Evolutionary conservation across 1,140 invertebrate species (phyloP).

Genomic region (Chlorops oryzae): DNA sequence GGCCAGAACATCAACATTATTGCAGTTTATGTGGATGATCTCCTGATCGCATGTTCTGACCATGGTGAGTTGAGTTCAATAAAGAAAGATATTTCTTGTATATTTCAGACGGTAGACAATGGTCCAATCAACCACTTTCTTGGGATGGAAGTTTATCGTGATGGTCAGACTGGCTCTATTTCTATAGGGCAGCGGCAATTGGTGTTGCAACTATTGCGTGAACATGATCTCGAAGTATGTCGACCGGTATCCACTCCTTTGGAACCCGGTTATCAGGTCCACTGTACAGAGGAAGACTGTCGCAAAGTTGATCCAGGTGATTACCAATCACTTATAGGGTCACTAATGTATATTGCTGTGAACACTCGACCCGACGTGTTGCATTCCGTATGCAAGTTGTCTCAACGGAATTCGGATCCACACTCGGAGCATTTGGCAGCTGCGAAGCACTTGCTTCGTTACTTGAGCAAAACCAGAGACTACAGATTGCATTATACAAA

Average conservation of each 20-base stretch:
- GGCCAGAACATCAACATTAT: background rate
- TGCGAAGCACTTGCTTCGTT: slow-evolving; percentile 8
- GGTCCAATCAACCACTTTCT: too few relatives aligned
- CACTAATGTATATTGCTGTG: slow-evolving; percentile 6
- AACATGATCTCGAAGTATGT: too few relatives aligned
- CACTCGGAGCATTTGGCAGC: slow-evolving; percentile 6
- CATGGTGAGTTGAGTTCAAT: too few relatives aligned
- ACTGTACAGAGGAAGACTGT: too few relatives aligned
- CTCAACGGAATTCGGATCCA: slow-evolving; percentile 2
- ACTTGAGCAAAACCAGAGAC: slow-evolving; percentile 6
- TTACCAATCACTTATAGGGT: slow-evolving; percentile 3
- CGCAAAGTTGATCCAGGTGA: too few relatives aligned
- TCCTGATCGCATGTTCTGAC: slow-evolving; percentile 5
- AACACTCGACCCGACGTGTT: too few relatives aligned
- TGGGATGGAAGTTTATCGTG: too few relatives aligned
- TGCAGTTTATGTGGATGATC: slow-evolving; percentile 11
- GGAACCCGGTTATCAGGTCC: too few relatives aligned
- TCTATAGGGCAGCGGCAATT: slow-evolving; percentile 1
- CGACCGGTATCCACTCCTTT: too few relatives aligned
- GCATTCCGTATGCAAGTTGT: slow-evolving; percentile 4
- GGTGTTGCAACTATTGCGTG: background rate
- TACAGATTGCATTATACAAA: background rate
- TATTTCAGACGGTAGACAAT: too few relatives aligned
- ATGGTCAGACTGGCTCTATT: slow-evolving; percentile 10
- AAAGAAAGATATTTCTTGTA: too few relatives aligned